These are phyloP conservation scores for Atta cephalotes DNA, from an alignment of 1,140 invertebrate genomes.

Conservation along the genomic window DNA sequence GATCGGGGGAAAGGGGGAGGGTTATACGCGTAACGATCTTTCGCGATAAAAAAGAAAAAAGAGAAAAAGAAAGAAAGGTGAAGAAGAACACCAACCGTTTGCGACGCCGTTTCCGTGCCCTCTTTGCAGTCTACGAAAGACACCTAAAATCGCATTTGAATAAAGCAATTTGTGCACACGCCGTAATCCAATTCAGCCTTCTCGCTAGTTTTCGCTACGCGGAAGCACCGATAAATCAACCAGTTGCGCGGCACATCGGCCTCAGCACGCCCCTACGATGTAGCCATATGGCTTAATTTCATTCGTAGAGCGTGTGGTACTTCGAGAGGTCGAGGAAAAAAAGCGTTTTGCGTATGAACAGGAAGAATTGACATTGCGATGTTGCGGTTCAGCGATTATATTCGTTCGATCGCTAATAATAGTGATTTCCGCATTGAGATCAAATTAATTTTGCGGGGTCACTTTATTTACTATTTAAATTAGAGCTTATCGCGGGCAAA, in stretches of 20 bases:
- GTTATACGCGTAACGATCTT: constrained; percentile 31
- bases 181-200: constrained; percentile 82
- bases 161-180: constrained; percentile 85
- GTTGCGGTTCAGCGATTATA: background rate
- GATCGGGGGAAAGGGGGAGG: background rate
- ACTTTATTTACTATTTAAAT: background rate
- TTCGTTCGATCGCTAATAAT: constrained; percentile 15
- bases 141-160: constrained; percentile 82
- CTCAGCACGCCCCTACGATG: constrained; percentile 84
- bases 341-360: constrained; percentile 13
- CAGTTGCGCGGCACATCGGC: constrained; percentile 82
- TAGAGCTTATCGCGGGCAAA: background rate
- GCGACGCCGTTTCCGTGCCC: constrained; percentile 7
- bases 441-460: background rate
- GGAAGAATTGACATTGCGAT: constrained; percentile 17
- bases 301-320: constrained; percentile 62
- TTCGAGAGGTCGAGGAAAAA: background rate
- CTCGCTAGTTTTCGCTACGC: constrained; percentile 83
- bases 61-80: background rate
- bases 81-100: constrained; percentile 18
- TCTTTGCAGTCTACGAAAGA: constrained; percentile 71
- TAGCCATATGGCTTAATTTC: constrained; percentile 82
- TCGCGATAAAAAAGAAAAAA: background rate
- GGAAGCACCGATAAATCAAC: constrained; percentile 86
- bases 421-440: constrained; percentile 13